Conservation (phyloP, 2,113 vertebrate genomes). For the Barbus barbus region DNA sequence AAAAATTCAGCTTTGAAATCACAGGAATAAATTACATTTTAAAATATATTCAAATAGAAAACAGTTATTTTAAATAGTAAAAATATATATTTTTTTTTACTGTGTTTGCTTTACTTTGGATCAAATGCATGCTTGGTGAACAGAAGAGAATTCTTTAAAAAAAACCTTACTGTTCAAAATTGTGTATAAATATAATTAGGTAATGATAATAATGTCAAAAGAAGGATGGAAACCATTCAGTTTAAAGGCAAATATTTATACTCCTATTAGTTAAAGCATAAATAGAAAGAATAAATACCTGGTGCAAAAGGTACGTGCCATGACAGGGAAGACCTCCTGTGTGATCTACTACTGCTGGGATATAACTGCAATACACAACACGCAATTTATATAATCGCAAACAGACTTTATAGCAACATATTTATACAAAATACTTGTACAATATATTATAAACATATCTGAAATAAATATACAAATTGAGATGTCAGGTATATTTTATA, state of each 20-base stretch:
- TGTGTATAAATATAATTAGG: no score
- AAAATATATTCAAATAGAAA: no score
- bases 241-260: background rate
- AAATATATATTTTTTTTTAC: background rate
- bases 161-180: no score
- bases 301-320: conserved; percentile 94
- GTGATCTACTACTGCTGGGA: conserved; percentile 97
- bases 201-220: no score
- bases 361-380: conserved; percentile 80
- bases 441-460: no score
- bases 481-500: no score
- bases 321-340: conserved; percentile 89
- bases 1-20: no score
- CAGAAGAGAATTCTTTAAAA: no score
- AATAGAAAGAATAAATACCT: conserved; percentile 77
- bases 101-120: background rate
- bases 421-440: background rate
- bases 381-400: background rate
- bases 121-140: background rate
- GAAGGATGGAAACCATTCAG: background rate
- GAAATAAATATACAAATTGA: no score
- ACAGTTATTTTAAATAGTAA: background rate
- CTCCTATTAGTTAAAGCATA: background rate
- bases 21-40: no score
- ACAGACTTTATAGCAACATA: conserved; percentile 7